These are phyloP conservation scores for Brachypodius melanocephalos DNA, from an alignment of 2,113 vertebrate species.

Conservation along the genomic window DNA sequence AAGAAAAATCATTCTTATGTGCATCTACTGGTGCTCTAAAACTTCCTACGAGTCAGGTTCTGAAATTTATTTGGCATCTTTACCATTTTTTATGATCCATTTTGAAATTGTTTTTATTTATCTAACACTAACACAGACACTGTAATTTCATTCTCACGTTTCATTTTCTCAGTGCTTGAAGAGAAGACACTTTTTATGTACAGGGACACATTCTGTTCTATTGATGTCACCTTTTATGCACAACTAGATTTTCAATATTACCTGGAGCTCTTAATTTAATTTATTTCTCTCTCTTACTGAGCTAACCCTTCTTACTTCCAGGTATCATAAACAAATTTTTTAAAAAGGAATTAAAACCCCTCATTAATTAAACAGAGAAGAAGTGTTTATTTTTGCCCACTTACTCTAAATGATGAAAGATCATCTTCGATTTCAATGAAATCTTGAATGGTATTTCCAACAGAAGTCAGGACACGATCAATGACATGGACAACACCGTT, in stretches of 20 bases:
- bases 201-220: neutral
- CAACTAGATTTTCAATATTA: neutral
- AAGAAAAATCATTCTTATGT: neutral
- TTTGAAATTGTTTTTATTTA: neutral
- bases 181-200: neutral
- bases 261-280: neutral
- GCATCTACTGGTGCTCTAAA: neutral
- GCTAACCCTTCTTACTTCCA: neutral
- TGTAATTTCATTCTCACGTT: neutral
- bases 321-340: neutral
- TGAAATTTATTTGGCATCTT: neutral
- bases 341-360: neutral
- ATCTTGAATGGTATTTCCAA: conserved; percentile 85
- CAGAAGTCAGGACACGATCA: conserved; percentile 88
- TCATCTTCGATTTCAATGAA: conserved; percentile 86
- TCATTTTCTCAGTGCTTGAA: neutral
- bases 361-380: neutral
- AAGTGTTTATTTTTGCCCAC: neutral
- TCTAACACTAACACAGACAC: neutral
- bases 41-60: neutral
- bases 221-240: neutral
- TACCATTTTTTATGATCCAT: neutral
- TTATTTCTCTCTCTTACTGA: neutral
- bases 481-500: conserved; percentile 96
- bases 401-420: conserved; percentile 84